A percentile compares a stretch with the other conserved stretches of the same genome.
These are phyloP conservation scores for Ellobium chinense DNA, from an alignment of 2,888 invertebrate genomes.

Conservation along the genomic window DNA sequence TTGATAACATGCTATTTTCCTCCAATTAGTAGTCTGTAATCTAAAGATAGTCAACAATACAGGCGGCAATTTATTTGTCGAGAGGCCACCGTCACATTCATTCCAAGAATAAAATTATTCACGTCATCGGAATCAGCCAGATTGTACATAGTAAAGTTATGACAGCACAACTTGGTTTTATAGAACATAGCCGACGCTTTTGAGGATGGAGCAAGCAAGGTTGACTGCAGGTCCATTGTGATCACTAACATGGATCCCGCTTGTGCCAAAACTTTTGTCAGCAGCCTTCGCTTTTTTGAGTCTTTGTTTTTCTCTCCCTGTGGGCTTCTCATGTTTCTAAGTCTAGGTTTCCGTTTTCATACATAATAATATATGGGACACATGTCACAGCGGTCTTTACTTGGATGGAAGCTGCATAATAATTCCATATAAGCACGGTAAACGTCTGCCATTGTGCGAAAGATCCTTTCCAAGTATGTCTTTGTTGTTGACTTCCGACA, in stretches of 20 bases:
- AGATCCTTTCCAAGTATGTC: neutral
- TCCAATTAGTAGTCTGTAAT: too few species aligned
- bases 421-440: neutral
- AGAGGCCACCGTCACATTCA: slow-evolving; percentile 10
- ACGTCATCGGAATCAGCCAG: slow-evolving; percentile 9
- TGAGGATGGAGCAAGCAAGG: slow-evolving; percentile 8
- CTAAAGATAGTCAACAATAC: slow-evolving; percentile 17
- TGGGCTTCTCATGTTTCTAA: neutral
- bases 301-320: neutral
- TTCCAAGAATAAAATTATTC: slow-evolving; percentile 2
- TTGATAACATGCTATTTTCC: too few species aligned
- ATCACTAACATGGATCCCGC: neutral
- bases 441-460: neutral
- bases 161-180: neutral
- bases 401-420: neutral
- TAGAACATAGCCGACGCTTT: slow-evolving; percentile 26
- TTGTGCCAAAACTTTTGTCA: slow-evolving; percentile 8
- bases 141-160: neutral
- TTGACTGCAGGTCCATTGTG: slow-evolving; percentile 9
- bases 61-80: slow-evolving; percentile 19
- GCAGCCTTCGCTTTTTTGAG: neutral
- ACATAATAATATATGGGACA: neutral
- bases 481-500: neutral
- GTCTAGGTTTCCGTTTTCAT: neutral
- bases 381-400: slow-evolving; percentile 34